A percentile compares a stretch with the other conserved stretches of the same genome.
Conservation (phyloP, 2,888 invertebrate species). For the Ceramica pisi region DNA sequence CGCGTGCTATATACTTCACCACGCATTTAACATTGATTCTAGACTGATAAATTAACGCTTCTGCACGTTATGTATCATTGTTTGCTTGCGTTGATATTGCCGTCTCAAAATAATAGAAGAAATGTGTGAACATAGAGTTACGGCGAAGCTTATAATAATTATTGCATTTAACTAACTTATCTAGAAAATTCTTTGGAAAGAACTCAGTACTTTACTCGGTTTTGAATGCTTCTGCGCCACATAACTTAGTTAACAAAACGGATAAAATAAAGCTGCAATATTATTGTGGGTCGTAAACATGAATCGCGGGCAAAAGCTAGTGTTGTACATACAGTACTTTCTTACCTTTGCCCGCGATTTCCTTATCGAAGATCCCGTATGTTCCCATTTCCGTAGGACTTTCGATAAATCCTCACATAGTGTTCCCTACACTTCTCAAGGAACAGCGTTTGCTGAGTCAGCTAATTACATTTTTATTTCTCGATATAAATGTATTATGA, state of each 20-base stretch:
- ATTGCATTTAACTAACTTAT: not conserved
- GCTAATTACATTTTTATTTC: no score
- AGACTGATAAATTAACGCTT: constrained; percentile 39
- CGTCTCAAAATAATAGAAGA: not conserved
- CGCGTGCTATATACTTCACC: constrained; percentile 65
- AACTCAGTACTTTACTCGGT: not conserved
- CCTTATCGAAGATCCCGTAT: no score
- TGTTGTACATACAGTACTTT: not conserved
- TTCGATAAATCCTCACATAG: no score
- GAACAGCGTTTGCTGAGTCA: no score
- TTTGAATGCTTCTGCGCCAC: not conserved
- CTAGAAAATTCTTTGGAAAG: not conserved
- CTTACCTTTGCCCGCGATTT: no score
- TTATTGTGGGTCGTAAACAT: not conserved
- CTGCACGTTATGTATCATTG: constrained; percentile 11
- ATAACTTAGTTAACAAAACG: not conserved
- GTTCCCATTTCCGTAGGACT: no score
- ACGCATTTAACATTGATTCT: constrained; percentile 53
- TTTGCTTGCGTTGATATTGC: not conserved
- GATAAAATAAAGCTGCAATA: constrained; percentile 1
- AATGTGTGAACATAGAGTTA: not conserved
- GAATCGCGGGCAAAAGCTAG: no score
- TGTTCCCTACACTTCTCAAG: no score
- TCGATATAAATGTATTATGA: no score
- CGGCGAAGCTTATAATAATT: not conserved